These are phyloP conservation scores for Hypotaenidia philippensis DNA, from an alignment of 2,797 vertebrate genomes.

Conservation along the genomic window DNA sequence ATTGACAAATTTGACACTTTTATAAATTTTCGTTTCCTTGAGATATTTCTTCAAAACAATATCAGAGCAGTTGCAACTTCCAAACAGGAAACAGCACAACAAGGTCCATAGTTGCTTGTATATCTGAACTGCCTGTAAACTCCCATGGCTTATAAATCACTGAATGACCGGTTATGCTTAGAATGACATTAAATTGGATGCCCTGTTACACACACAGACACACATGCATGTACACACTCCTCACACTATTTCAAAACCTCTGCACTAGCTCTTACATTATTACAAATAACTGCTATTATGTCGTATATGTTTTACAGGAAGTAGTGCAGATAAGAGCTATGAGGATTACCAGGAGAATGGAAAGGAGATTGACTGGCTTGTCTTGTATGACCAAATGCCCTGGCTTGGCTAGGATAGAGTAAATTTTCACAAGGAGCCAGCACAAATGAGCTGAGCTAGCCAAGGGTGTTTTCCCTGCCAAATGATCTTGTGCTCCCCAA, in stretches of 20 bases:
- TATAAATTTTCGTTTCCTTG: not conserved
- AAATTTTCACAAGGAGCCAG: no score
- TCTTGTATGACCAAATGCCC: not conserved
- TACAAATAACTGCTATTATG: not conserved
- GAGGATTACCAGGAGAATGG: not conserved
- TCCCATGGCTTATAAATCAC: not conserved
- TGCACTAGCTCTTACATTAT: not conserved
- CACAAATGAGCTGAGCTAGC: no score
- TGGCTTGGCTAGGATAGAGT: no score
- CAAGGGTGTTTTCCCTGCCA: no score
- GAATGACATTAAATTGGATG: fast-evolving
- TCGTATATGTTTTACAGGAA: not conserved
- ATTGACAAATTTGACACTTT: not conserved
- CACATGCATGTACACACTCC: not conserved
- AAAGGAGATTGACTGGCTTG: not conserved
- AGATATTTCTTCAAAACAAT: not conserved
- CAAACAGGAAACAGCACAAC: not conserved
- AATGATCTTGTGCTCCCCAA: no score
- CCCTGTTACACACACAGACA: not conserved
- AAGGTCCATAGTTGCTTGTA: not conserved
- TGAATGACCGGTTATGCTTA: not conserved
- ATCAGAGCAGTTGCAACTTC: not conserved
- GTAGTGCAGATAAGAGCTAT: not conserved
- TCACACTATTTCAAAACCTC: not conserved
- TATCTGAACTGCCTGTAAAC: not conserved